Evolutionary conservation across 2,113 vertebrate genomes (phyloP), one percentile per base, ranked within the genome.

Genomic region (Syngnathus floridae): DNA sequence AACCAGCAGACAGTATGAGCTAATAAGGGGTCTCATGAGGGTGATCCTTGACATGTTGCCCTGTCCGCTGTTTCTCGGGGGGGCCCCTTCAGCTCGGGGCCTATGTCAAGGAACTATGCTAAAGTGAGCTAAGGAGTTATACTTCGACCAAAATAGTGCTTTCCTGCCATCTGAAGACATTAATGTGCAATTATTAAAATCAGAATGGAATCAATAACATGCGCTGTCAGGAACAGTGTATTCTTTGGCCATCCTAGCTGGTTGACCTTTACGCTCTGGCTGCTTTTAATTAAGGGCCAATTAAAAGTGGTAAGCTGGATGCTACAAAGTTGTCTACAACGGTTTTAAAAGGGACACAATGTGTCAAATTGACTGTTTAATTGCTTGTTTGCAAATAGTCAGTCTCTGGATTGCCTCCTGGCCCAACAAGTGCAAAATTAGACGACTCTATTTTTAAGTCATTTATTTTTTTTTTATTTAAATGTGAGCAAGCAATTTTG

Each of bases 201-300:
- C 26, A 31, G 2, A 31, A 31, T 31, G 26, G 26, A 31, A 10
- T 41, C 13, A 55, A 31, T 14, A 55, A 21, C 2, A 14, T 31
- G 22, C 12, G 13, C 21, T 37, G 63, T 70, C 45, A 5, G 41
- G 41, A 13, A 45, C 41, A 43, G 43, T 16, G 14, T 6, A 17
- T 79, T 69, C 74, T 84, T 75, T 78, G 58, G 17, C 6, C 37
- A 60, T 65, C 73, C 80, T 74, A 72, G 78, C 78, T 64, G 70
- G 73, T 79, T 83, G 83, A 82, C 86, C 83, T 87, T 82, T 83
- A 61, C 73, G 68, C 62, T 74, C 76, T 79, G 77, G 63, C 78
- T 77, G 72, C 63, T 75, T 82, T 85, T 86, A 83, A 85, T 83
- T 74, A 84, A 75, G 77, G 66, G 73, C 77, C 84, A 85, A 87